These are phyloP conservation scores for Barnardius zonarius DNA, from an alignment of 2,113 vertebrate genomes.

Conservation along the genomic window DNA sequence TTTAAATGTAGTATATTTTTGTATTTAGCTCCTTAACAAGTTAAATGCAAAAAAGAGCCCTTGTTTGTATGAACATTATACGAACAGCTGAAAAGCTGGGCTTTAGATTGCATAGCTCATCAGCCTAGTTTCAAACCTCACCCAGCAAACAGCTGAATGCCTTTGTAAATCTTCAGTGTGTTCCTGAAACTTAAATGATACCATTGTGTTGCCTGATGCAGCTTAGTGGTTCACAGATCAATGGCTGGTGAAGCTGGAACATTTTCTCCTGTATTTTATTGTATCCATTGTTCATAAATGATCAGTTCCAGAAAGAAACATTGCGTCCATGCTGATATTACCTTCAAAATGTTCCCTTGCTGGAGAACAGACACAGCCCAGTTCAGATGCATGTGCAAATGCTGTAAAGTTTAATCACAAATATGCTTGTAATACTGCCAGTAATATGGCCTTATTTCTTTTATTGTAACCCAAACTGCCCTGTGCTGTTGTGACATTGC, in stretches of 20 bases:
- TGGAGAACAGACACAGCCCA: not conserved
- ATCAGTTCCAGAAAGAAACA: not conserved
- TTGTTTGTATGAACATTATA: not conserved
- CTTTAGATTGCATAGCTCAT: not conserved
- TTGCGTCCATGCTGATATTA: not conserved
- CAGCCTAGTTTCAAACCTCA: not conserved
- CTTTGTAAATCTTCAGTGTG: not conserved
- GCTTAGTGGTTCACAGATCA: not conserved
- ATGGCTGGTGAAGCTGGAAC: not conserved
- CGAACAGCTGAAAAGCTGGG: not conserved
- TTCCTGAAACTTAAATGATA: not conserved
- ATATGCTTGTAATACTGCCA: not conserved
- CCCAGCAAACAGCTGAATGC: not conserved
- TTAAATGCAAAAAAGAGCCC: not conserved
- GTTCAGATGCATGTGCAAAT: not conserved
- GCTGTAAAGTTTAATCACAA: not conserved
- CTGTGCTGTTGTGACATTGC: not conserved
- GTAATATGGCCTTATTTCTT: not conserved
- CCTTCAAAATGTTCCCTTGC: not conserved
- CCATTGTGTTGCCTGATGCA: not conserved
- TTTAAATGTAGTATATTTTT: not conserved
- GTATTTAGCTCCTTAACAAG: not conserved
- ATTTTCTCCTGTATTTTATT: not conserved
- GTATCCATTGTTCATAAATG: not conserved
- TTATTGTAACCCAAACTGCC: not conserved